A percentile compares a stretch with the other conserved stretches of the same genome.
These are phyloP conservation scores for Nymphalis polychloros DNA, from an alignment of 2,888 invertebrate genomes.

Conservation along the genomic window DNA sequence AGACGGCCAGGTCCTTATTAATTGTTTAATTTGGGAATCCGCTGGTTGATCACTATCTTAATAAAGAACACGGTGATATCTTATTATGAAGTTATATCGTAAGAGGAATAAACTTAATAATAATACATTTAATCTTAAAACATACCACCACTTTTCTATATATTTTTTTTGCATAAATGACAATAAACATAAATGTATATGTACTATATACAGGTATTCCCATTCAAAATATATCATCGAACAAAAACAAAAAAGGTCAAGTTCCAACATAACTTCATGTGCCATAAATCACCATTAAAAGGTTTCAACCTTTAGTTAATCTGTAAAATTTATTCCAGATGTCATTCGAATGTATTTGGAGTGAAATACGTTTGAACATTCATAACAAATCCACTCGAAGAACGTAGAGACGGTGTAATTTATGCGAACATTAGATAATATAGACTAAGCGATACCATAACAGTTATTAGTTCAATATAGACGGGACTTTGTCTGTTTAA, in stretches of 20 bases:
- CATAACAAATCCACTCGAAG: conserved; percentile 10
- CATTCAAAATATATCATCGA: too few species aligned
- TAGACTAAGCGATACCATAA: conserved; percentile 3
- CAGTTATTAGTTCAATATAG: conserved; percentile 5
- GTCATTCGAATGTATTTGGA: conserved; percentile 2
- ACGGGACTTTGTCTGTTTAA: conserved; percentile 5
- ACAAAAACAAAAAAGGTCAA: background rate
- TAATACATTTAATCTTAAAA: too few species aligned
- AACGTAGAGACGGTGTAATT: background rate
- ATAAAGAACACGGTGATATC: too few species aligned
- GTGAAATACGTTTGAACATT: conserved; percentile 7
- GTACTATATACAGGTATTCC: too few species aligned
- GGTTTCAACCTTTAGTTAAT: conserved; percentile 1
- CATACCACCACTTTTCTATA: too few species aligned
- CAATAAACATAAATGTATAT: too few species aligned
- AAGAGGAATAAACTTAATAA: too few species aligned
- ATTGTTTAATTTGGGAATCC: too few species aligned
- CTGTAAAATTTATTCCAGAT: conserved; percentile 6
- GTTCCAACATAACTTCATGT: background rate
- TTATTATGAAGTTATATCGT: too few species aligned
- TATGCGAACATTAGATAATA: conserved; percentile 6
- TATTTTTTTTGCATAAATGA: too few species aligned
- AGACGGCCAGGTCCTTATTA: too few species aligned
- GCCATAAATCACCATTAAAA: conserved; percentile 11
- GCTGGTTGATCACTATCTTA: too few species aligned